Evolutionary conservation across 2,113 vertebrate species (phyloP), one percentile per base, ranked within the genome.

Genomic region (Clinocottus analis): DNA sequence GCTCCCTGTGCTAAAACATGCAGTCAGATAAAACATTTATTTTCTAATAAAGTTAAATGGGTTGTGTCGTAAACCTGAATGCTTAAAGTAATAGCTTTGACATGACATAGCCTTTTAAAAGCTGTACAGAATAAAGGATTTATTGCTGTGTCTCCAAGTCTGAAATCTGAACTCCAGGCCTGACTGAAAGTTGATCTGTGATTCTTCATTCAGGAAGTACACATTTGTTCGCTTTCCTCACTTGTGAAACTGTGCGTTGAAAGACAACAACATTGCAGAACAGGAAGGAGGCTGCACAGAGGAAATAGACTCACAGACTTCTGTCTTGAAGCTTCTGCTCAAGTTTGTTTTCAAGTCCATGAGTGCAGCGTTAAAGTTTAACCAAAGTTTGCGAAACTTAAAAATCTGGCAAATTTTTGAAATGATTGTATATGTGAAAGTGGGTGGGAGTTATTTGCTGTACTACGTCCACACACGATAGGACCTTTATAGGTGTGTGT

Each of bases 141-240:
- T 35, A 41, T 49, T 60, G 62, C 1, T 47, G 29, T 35, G 29
- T 68, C n/a, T 51, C 5, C 3, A 21, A n/a, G 12, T 62, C 43
- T 33, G 59, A 71, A 55, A 33, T n/a, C 5, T 47, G 29, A 59
- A 59, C 17, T 63, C 49, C 60, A 33, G 76, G 10, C n/a, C 14
- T 23, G 41, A 47, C 19, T 35, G 14, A 16, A 45, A 1, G 10
- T 3, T 25, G 5, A 56, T 21, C 66, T 55, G 13, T 17, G 4
- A 35, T 23, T 35, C 35, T 12, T 68, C 19, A n/a, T 51, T 69
- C 11, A n/a, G 45, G 10, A 51, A n/a, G 11, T 49, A 21, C 49
- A 1, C 12, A 17, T 31, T 37, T 47, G 21, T 37, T 62, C 25
- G 0, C 8, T 43, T 29, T 47, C 29, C 9, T 45, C 29, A 21